A percentile compares a stretch with the other conserved stretches of the same genome.
These are phyloP conservation scores for Odontophorus gujanensis DNA, from an alignment of 2,113 vertebrate species.

Conservation along the genomic window DNA sequence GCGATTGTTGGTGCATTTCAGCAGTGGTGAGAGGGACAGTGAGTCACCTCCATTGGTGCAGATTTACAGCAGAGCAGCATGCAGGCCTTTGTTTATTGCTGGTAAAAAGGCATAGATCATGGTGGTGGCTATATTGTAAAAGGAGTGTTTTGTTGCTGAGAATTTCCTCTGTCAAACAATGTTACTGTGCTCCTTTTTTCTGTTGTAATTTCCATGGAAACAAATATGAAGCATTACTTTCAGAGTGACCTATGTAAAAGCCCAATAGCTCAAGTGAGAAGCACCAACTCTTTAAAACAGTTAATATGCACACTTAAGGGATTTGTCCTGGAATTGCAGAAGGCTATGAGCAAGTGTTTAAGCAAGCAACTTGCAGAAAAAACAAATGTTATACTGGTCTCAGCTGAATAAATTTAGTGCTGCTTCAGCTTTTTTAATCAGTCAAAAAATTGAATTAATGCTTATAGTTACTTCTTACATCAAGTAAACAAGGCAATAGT, in stretches of 20 bases:
- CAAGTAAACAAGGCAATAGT: neutral
- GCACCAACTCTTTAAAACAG: neutral
- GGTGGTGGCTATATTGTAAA: too few species aligned
- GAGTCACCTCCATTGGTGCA: too few species aligned
- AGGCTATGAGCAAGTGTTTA: neutral
- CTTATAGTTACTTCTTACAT: neutral
- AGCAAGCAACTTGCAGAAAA: slow-evolving; percentile 13
- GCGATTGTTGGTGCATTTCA: too few species aligned
- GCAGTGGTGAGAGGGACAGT: too few species aligned
- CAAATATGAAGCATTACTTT: too few species aligned
- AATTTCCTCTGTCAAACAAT: too few species aligned
- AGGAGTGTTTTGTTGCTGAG: too few species aligned
- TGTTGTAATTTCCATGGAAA: too few species aligned
- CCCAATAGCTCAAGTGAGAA: neutral
- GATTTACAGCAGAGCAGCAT: too few species aligned
- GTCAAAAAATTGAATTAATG: neutral
- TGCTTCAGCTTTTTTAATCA: neutral
- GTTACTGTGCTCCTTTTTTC: too few species aligned
- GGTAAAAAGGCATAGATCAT: too few species aligned
- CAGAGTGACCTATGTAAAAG: neutral
- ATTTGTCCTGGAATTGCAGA: neutral
- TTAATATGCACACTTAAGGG: neutral
- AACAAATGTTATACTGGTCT: slow-evolving; percentile 1
- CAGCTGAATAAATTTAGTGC: neutral
- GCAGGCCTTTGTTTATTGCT: too few species aligned